These are phyloP conservation scores for Caenorhabditis plicata DNA, from an alignment of 2,888 invertebrate species.

Conservation along the genomic window DNA sequence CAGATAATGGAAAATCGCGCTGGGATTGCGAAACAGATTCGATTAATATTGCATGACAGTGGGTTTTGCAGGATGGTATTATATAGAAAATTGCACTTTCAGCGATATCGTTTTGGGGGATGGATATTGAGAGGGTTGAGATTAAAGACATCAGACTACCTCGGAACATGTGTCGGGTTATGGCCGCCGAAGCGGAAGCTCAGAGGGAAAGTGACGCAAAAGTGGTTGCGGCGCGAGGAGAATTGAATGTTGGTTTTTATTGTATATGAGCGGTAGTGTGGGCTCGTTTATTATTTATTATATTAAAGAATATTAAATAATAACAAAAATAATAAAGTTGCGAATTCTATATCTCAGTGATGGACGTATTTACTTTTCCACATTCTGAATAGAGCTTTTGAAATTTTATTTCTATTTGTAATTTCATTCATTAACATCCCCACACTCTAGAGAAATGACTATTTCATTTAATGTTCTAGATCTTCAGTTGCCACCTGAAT, in stretches of 20 bases:
- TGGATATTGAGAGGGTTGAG: conserved; percentile 59
- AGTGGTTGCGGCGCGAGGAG: conserved; percentile 53
- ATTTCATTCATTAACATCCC: too few relatives aligned
- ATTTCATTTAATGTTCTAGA: too few relatives aligned
- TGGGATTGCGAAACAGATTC: conserved; percentile 61
- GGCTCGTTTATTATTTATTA: too few relatives aligned
- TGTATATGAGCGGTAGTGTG: too few relatives aligned
- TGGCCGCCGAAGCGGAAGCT: conserved; percentile 61
- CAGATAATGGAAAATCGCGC: conserved; percentile 66
- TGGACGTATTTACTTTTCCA: too few relatives aligned
- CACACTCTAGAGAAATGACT: too few relatives aligned
- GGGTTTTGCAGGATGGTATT: conserved; percentile 4
- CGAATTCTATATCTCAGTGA: too few relatives aligned
- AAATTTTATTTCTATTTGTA: too few relatives aligned
- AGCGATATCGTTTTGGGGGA: conserved; percentile 58
- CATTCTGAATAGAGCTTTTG: too few relatives aligned
- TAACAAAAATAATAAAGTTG: neutral
- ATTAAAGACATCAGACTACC: conserved; percentile 61
- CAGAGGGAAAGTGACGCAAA: conserved; percentile 55
- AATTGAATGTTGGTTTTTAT: conserved; percentile 16
- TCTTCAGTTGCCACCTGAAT: too few relatives aligned
- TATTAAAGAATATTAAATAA: neutral
- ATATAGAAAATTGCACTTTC: conserved; percentile 4
- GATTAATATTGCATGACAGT: conserved; percentile 62
- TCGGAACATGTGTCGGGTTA: conserved; percentile 48